phyloP scores from a whole-genome alignment of 2,113 vertebrate genomes.

The Rissa tridactyla region DNA sequence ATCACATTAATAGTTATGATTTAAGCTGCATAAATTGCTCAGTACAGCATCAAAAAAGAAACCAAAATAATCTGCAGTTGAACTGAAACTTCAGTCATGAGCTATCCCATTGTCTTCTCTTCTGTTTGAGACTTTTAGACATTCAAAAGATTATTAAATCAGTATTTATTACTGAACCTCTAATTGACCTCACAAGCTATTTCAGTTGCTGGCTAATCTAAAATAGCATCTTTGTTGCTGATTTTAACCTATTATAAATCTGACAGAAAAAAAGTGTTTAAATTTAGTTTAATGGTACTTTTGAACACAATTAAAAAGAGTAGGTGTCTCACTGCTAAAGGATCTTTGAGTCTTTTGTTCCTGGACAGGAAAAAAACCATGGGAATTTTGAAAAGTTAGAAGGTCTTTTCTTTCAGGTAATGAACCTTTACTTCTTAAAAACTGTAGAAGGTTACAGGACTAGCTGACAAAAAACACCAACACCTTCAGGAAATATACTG shows the following conservation, averaged over 20 bases:
- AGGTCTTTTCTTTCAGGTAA: neutral
- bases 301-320: neutral
- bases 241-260: neutral
- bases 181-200: neutral
- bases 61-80: neutral
- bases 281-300: neutral
- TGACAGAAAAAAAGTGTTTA: neutral
- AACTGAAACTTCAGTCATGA: neutral
- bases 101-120: neutral
- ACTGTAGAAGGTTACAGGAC: neutral
- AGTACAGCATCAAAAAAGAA: neutral
- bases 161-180: neutral
- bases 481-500: neutral
- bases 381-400: neutral
- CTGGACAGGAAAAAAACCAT: neutral
- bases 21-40: neutral
- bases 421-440: neutral
- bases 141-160: neutral
- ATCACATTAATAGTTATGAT: neutral
- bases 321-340: neutral
- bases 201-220: neutral
- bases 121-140: neutral
- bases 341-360: neutral
- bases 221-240: neutral
- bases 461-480: accelerated